Evolutionary conservation across 2,797 vertebrate genomes (phyloP).

Genomic region (Epinephelus malabaricus): DNA sequence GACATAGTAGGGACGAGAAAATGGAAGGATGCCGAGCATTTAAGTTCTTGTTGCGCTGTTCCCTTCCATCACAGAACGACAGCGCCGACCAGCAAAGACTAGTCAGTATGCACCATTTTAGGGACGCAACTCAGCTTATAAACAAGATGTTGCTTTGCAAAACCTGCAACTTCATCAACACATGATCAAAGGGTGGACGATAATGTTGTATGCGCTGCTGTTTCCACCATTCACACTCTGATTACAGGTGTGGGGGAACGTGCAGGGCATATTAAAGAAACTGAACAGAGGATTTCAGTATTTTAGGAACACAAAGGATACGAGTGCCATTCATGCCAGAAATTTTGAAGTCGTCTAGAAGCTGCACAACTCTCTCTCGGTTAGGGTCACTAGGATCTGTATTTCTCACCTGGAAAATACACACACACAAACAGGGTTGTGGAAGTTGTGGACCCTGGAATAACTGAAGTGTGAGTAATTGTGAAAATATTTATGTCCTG

Average conservation of each 20-base stretch:
- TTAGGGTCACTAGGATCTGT: conserved; percentile 93
- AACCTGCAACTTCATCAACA: background rate
- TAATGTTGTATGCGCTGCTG: background rate
- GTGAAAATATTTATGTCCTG: background rate
- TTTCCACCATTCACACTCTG: background rate
- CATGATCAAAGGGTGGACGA: background rate
- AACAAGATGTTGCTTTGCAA: background rate
- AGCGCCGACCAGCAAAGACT: background rate
- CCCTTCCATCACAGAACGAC: background rate
- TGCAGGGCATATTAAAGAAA: background rate
- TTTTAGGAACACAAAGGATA: conserved; percentile 89
- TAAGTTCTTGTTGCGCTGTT: background rate
- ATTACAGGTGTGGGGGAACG: background rate
- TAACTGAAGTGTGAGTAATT: background rate
- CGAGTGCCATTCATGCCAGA: conserved; percentile 96
- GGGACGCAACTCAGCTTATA: background rate
- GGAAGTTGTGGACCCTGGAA: background rate
- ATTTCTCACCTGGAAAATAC: conserved; percentile 90
- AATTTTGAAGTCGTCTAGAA: conserved; percentile 98
- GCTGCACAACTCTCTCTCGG: conserved; percentile 95
- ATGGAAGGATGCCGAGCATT: conserved; percentile 20
- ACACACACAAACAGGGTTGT: conserved; percentile 5
- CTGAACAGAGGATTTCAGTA: background rate
- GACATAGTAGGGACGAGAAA: conserved; percentile 21
- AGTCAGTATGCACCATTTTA: background rate